These are phyloP conservation scores for Diaperis boleti DNA, from an alignment of 2,888 invertebrate genomes.

Conservation along the genomic window DNA sequence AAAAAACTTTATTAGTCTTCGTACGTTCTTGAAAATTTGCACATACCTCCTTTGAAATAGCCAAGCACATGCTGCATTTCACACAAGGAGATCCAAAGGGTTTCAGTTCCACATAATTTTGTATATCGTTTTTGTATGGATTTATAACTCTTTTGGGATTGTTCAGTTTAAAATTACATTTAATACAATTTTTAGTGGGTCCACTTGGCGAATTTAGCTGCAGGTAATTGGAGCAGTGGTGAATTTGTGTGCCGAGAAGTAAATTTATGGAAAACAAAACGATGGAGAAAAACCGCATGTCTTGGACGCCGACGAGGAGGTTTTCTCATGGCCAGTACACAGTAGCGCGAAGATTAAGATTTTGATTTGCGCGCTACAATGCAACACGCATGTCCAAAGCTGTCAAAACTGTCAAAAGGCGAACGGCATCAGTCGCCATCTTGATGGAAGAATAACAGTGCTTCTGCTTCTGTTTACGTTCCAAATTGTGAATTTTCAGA, in stretches of 20 bases:
- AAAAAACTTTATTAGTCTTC: slow-evolving; percentile 31
- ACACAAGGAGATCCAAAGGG: slow-evolving; percentile 54
- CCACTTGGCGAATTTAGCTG: neutral
- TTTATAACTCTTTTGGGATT: slow-evolving; percentile 55
- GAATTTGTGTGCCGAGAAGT: neutral
- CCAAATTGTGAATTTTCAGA: slow-evolving; percentile 43
- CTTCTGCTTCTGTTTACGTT: slow-evolving; percentile 51
- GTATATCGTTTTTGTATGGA: slow-evolving; percentile 50
- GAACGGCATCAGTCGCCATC: slow-evolving; percentile 50
- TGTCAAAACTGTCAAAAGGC: slow-evolving; percentile 41
- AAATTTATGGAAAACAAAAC: neutral
- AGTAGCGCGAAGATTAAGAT: no score
- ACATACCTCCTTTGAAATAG: slow-evolving; percentile 52
- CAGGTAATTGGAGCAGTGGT: slow-evolving; percentile 1
- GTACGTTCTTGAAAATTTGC: neutral
- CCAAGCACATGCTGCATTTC: slow-evolving; percentile 55
- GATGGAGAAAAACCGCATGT: neutral
- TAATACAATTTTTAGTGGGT: neutral
- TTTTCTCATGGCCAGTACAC: no score
- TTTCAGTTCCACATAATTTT: slow-evolving; percentile 51
- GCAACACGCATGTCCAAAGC: slow-evolving; percentile 41
- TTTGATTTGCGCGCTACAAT: slow-evolving; percentile 23
- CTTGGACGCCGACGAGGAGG: no score
- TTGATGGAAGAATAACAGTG: slow-evolving; percentile 49
- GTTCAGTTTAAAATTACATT: slow-evolving; percentile 23